Evolutionary conservation across 2,797 vertebrate genomes (phyloP), one percentile per base, ranked within the genome.

Genomic region (Spea hammondii): DNA sequence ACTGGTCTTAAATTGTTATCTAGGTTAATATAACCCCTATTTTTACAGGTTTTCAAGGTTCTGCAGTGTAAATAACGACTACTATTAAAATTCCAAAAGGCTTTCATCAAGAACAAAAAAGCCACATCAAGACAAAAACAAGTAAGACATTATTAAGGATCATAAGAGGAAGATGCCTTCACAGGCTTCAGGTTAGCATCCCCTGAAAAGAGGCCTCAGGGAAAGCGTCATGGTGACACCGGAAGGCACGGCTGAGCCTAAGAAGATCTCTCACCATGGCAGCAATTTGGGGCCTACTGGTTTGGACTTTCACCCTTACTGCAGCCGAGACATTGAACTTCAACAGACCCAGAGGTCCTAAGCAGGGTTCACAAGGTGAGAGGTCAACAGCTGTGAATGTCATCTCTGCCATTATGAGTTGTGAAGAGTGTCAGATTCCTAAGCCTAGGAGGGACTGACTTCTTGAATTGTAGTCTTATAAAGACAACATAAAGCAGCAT

Each of bases 361-460:
- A 89, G 13, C 92, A 93, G 74, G 91, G 90, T 66, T 95, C 95
- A 74, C 96, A 98, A 96, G 97, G 97, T 99, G 91, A 90, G 85
- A 72, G 11, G 54, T 65, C 51, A 62, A 12, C 51, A 65, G n/a
- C 8, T 44, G 32, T 70, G 53, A 65, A 69, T 74, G 47, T 8
- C 66, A 13, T 74, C 46, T 57, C 11, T 53, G 3, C 6, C 50
- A 9, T 72, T 13, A 74, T 17, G n/a, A 49, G 11, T 59, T 57
- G 17, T 50, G 4, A 69, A 50, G 47, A 46, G 4, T 65, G 4
- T 9, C 5, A 14, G 10, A 59, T 57, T 46, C 45, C 12, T 57
- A 10, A 59, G 48, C 44, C n/a, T 50, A 13, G 4, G 51, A 32
- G 11, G 47, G 54, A 59, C 3, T 65, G 59, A 62, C 59, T 57